Percentiles rank a stretch among this genome's conserved stretches.
Evolutionary conservation across 2,113 vertebrate genomes (phyloP).

Genomic region (Cynopterus brachyotis): DNA sequence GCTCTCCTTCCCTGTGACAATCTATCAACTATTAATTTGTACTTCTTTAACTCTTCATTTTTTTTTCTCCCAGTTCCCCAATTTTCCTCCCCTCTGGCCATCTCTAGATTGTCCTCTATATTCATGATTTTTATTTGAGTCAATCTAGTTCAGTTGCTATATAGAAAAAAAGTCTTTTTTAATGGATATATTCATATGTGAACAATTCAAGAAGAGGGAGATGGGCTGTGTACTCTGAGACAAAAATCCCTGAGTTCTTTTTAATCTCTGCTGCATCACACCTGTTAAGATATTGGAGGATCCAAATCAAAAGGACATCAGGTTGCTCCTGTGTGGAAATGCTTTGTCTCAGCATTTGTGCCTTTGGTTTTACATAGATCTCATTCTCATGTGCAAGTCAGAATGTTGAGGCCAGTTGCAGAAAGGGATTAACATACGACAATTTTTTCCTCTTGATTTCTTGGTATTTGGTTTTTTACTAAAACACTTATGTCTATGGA

Average conservation of each 20-base stretch:
- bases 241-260: not conserved
- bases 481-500: conserved; percentile 3
- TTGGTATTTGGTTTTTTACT: conserved; percentile 30
- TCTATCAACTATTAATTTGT: no score
- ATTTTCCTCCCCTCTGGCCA: no score
- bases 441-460: conserved; percentile 41
- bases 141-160: not conserved
- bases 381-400: not conserved
- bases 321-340: not conserved
- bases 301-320: not conserved
- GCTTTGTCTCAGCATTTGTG: accelerated
- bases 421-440: not conserved
- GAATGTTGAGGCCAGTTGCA: not conserved
- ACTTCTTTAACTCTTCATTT: no score
- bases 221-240: no score
- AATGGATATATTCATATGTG: not conserved
- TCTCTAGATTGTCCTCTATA: no score
- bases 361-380: not conserved
- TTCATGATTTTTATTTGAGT: not conserved
- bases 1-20: no score
- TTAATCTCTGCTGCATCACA: not conserved
- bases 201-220: not conserved
- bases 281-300: not conserved
- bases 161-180: not conserved
- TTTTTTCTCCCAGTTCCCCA: no score